Conservation (phyloP, 2,113 vertebrate species). For the Tamias sibiricus region DNA sequence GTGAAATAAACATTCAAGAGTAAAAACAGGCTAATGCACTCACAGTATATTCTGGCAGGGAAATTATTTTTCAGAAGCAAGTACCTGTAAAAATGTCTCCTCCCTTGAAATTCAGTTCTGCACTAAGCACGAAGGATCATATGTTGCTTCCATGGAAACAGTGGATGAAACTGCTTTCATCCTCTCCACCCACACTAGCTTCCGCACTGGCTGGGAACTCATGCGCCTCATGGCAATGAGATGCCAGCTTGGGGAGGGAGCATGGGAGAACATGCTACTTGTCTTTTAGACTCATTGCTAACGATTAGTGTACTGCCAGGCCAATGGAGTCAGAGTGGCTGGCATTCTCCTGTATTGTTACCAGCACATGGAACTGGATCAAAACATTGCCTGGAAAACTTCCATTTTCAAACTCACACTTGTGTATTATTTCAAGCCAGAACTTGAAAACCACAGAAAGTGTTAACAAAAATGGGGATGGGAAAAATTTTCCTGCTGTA, state of each 20-base stretch:
- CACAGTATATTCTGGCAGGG: conserved; percentile 63
- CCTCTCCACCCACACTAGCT: conserved; percentile 78
- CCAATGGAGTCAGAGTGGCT: neutral
- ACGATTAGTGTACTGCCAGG: neutral
- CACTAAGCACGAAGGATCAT: conserved; percentile 19
- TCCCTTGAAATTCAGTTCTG: conserved; percentile 70
- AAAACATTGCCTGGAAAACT: conserved; percentile 37
- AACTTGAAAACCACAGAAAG: conserved; percentile 26
- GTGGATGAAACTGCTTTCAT: conserved; percentile 66
- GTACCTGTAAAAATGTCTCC: conserved; percentile 75
- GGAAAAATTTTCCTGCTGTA: neutral
- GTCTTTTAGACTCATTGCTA: conserved; percentile 1
- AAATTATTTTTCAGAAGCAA: conserved; percentile 71
- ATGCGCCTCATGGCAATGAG: conserved; percentile 38
- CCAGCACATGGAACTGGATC: neutral
- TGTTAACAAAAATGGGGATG: conserved; percentile 31
- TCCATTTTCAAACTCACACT: conserved; percentile 23
- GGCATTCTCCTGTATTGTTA: neutral
- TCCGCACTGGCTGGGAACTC: conserved; percentile 62
- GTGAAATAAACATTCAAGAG: conserved; percentile 48
- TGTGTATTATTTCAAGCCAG: conserved; percentile 31
- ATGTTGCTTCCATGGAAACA: conserved; percentile 81
- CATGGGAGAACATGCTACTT: neutral
- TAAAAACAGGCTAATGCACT: conserved; percentile 33
- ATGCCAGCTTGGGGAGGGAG: conserved; percentile 54